These are phyloP conservation scores for Drosophila nannoptera DNA, from an alignment of 1,140 invertebrate genomes.

Conservation along the genomic window DNA sequence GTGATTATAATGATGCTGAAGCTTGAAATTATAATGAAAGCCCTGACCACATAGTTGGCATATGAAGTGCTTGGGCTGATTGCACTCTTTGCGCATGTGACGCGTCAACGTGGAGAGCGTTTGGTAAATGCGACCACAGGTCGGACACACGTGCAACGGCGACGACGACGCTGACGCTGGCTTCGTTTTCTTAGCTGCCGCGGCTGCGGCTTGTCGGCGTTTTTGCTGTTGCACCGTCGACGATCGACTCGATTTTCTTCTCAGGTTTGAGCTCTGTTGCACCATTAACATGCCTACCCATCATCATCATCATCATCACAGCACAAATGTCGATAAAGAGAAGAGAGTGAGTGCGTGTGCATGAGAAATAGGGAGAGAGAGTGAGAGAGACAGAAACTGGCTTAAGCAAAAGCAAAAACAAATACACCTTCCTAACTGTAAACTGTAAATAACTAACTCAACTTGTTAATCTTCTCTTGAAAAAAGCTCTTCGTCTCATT, in stretches of 20 bases:
- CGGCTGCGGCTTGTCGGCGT: conserved; percentile 9
- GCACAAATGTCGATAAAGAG: conserved; percentile 5
- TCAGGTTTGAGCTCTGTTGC: conserved; percentile 15
- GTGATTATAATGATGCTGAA: conserved; percentile 56
- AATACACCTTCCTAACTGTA: conserved; percentile 2
- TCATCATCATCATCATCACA: neutral
- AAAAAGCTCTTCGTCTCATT: conserved; percentile 33
- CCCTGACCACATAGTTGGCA: conserved; percentile 78
- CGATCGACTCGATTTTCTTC: conserved; percentile 39
- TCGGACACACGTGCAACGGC: conserved; percentile 79
- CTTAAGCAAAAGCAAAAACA: conserved; percentile 19
- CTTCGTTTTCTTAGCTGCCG: conserved; percentile 8
- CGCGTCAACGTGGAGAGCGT: conserved; percentile 80
- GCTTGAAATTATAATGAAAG: conserved; percentile 79
- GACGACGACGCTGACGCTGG: conserved; percentile 9
- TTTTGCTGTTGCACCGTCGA: conserved; percentile 28
- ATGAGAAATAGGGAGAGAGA: conserved; percentile 4
- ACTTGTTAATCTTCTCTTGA: neutral
- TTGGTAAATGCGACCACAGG: conserved; percentile 81
- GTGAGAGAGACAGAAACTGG: conserved; percentile 26
- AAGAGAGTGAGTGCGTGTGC: conserved; percentile 2
- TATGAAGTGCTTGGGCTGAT: conserved; percentile 79
- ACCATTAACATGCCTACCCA: conserved; percentile 16
- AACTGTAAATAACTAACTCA: neutral
- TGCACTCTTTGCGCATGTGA: conserved; percentile 80